A percentile compares a stretch with the other conserved stretches of the same genome.
Conservation (phyloP, 2,888 invertebrate genomes). For the Seladonia tumulorum region DNA sequence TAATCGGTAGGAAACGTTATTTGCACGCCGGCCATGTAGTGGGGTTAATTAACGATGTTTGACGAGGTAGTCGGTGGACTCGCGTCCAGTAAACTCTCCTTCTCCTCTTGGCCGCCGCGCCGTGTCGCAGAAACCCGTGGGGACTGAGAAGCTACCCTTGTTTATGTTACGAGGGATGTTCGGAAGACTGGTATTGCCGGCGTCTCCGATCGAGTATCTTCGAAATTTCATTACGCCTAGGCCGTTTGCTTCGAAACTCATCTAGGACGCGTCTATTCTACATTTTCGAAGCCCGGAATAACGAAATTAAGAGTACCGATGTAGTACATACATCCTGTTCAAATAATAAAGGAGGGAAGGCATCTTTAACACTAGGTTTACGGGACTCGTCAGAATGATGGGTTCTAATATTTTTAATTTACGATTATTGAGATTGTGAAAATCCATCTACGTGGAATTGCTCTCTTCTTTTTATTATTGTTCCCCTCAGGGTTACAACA, state of each 20-base stretch:
- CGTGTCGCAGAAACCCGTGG: slow-evolving; percentile 37
- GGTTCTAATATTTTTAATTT: no score
- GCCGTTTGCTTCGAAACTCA: slow-evolving; percentile 39
- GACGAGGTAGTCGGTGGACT: slow-evolving; percentile 64
- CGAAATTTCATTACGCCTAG: slow-evolving; percentile 68
- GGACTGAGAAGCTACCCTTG: slow-evolving; percentile 66
- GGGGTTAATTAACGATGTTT: slow-evolving; percentile 74
- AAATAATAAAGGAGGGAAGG: no score
- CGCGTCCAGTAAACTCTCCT: slow-evolving; percentile 69
- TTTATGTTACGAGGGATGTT: slow-evolving; percentile 73
- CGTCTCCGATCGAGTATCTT: slow-evolving; percentile 63
- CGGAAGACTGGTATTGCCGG: slow-evolving; percentile 44
- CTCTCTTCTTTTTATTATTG: no score
- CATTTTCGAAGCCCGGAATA: neutral
- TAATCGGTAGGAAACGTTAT: slow-evolving; percentile 55
- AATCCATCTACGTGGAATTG: no score
- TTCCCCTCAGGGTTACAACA: no score
- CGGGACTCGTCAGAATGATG: no score
- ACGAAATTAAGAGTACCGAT: neutral
- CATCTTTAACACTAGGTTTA: no score
- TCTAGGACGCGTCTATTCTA: slow-evolving; percentile 20
- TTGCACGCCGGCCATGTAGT: slow-evolving; percentile 44
- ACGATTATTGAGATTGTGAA: no score
- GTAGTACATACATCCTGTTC: no score
- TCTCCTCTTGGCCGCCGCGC: slow-evolving; percentile 34